These are phyloP conservation scores for Cacatua alba DNA, from an alignment of 2,113 vertebrate species.

Conservation along the genomic window DNA sequence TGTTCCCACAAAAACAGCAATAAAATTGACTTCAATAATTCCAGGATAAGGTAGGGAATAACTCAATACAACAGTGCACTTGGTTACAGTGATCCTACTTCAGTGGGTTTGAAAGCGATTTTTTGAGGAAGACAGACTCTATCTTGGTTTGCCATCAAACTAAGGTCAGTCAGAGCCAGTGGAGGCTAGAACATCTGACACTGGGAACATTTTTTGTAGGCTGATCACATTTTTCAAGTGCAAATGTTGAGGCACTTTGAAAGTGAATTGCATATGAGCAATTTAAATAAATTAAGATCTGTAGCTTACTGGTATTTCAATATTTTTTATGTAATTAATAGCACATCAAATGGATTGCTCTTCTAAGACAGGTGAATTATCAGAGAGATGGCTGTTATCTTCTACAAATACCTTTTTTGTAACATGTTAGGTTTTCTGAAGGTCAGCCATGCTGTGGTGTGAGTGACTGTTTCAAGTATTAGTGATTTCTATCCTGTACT, in stretches of 20 bases:
- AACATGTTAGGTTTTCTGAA: not conserved
- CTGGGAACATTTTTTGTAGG: not conserved
- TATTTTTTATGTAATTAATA: slow-evolving; percentile 14
- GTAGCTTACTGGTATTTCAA: not conserved
- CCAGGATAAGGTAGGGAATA: not conserved
- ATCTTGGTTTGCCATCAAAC: not conserved
- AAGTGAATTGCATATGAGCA: not conserved
- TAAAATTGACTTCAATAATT: not conserved
- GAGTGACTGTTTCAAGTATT: not conserved
- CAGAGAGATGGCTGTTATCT: not conserved
- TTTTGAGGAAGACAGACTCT: not conserved
- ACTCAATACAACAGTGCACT: accelerated
- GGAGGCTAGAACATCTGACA: not conserved
- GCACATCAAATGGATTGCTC: not conserved
- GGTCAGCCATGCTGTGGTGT: not conserved
- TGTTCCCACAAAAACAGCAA: not conserved
- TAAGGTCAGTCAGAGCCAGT: not conserved
- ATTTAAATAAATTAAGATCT: slow-evolving; percentile 37
- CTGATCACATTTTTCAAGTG: not conserved
- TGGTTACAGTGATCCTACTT: not conserved
- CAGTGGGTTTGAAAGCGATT: not conserved
- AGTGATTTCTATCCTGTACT: not conserved
- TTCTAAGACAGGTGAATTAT: not conserved
- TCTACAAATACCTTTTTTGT: not conserved
- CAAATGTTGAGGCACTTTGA: not conserved